These are phyloP conservation scores for Cherax quadricarinatus DNA, from an alignment of 1,140 invertebrate genomes.

Conservation along the genomic window DNA sequence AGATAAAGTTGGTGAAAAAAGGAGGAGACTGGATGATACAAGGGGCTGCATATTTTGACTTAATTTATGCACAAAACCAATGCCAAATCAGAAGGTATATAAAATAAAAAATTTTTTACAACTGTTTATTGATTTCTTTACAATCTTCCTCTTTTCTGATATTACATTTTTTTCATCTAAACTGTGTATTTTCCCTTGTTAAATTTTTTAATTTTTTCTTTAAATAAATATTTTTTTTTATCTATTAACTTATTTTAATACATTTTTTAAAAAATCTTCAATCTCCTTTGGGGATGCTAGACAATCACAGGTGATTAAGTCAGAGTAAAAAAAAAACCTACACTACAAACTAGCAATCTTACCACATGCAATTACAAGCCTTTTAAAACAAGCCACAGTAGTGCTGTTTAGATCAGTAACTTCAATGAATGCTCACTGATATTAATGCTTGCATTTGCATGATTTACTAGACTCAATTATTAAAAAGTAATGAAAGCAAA, in stretches of 20 bases:
- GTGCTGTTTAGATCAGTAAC: background rate
- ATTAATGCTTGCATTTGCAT: background rate
- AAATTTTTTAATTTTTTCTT: background rate
- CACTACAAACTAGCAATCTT: background rate
- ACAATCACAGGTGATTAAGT: background rate
- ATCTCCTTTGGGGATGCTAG: constrained; percentile 4
- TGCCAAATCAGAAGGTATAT: background rate
- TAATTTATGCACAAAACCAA: too few relatives aligned
- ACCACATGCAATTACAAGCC: background rate
- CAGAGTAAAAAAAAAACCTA: background rate
- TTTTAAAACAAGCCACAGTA: background rate
- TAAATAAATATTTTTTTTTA: background rate
- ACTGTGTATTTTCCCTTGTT: background rate
- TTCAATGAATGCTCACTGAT: background rate
- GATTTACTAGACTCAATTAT: background rate
- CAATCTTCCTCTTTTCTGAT: constrained; percentile 6
- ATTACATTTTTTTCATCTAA: constrained; percentile 11
- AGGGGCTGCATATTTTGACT: too few relatives aligned
- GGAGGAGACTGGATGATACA: too few relatives aligned
- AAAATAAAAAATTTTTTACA: constrained; percentile 2
- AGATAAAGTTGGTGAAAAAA: too few relatives aligned
- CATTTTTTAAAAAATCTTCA: background rate
- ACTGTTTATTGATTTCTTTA: constrained; percentile 8
- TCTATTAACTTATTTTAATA: background rate
- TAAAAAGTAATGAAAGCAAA: background rate